A percentile compares a stretch with the other conserved stretches of the same genome.
phyloP scores from a whole-genome alignment of 2,888 invertebrate species.

The Mechanitis messenoides region DNA sequence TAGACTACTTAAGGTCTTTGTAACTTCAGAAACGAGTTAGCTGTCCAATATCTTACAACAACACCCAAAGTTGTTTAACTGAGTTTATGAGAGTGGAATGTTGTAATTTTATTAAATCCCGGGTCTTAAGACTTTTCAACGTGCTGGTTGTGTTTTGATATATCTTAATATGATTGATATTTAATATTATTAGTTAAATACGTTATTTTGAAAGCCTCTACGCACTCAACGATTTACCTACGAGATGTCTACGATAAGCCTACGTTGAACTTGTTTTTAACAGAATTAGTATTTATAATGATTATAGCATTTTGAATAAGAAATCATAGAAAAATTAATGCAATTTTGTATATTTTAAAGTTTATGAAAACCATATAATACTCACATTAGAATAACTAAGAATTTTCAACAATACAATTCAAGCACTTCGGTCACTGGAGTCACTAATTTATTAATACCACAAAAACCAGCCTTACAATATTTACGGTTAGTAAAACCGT shows the following conservation, averaged over 20 bases:
- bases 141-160: too few species aligned
- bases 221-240: too few species aligned
- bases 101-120: conserved; percentile 7
- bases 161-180: too few species aligned
- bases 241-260: too few species aligned
- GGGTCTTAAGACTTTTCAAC: conserved; percentile 17
- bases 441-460: conserved; percentile 60
- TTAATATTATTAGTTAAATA: too few species aligned
- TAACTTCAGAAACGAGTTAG: conserved; percentile 5
- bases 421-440: conserved; percentile 51
- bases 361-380: neutral
- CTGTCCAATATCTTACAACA: conserved; percentile 7
- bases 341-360: too few species aligned
- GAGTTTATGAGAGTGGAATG: conserved; percentile 7
- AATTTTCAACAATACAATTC: conserved; percentile 38
- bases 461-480: conserved; percentile 66
- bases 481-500: conserved; percentile 67
- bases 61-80: conserved; percentile 5
- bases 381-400: conserved; percentile 23
- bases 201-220: too few species aligned
- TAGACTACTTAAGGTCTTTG: conserved; percentile 5
- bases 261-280: too few species aligned
- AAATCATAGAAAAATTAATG: too few species aligned
- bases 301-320: neutral
- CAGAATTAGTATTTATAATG: too few species aligned